phyloP scores from a whole-genome alignment of 2,888 invertebrate genomes.

The Achlya flavicornis region DNA sequence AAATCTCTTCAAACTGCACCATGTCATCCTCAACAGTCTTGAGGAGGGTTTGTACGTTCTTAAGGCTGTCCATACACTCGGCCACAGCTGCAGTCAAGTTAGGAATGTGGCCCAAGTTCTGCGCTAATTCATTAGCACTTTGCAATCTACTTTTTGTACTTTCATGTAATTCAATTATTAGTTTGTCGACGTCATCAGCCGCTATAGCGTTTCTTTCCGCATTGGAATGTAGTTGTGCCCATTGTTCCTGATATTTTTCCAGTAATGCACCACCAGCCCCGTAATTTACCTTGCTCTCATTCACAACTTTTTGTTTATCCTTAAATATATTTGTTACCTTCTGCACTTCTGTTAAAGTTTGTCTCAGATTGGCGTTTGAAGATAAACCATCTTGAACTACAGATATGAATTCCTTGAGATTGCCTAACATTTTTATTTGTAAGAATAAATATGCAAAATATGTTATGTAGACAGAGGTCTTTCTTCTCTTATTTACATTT shows the following conservation, averaged over 20 bases:
- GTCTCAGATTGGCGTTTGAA: constrained; percentile 70
- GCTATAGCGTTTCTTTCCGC: constrained; percentile 87
- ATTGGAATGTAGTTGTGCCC: constrained; percentile 87
- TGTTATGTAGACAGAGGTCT: too few relatives aligned
- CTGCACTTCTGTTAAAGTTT: constrained; percentile 75
- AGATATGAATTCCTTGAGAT: constrained; percentile 76
- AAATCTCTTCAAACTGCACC: constrained; percentile 86
- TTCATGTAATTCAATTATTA: constrained; percentile 66
- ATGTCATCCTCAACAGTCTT: constrained; percentile 86
- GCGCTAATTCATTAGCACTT: constrained; percentile 65
- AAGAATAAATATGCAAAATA: neutral
- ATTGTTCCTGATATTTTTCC: constrained; percentile 88
- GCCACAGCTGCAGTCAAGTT: constrained; percentile 72
- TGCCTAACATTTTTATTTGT: constrained; percentile 70
- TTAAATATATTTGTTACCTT: constrained; percentile 73
- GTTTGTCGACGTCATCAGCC: constrained; percentile 80
- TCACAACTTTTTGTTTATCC: constrained; percentile 64
- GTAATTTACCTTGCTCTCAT: constrained; percentile 70
- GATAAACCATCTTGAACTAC: constrained; percentile 76
- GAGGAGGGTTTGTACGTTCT: constrained; percentile 82
- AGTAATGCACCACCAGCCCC: constrained; percentile 88
- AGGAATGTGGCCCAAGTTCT: constrained; percentile 66
- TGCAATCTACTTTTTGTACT: constrained; percentile 58
- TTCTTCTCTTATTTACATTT: neutral
- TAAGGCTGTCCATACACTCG: constrained; percentile 78